Conservation (phyloP, 2,113 vertebrate species). For the Fregata magnificens region DNA sequence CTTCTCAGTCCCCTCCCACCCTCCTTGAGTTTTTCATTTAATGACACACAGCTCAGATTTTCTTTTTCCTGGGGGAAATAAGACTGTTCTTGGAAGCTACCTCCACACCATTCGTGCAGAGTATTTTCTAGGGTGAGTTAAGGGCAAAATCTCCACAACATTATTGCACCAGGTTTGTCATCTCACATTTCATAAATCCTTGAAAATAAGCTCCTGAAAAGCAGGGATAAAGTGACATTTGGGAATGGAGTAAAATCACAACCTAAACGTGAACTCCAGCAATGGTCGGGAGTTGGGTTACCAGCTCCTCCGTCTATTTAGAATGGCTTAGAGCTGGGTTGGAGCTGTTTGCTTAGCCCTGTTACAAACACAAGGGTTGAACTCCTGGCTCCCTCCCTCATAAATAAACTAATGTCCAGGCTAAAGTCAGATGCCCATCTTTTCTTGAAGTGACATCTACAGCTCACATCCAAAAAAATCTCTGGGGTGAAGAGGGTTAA, state of each 20-base stretch:
- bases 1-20: neutral
- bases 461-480: conserved; percentile 40
- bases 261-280: conserved; percentile 38
- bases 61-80: conserved; percentile 56
- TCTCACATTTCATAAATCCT: conserved; percentile 69
- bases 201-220: conserved; percentile 71
- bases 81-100: conserved; percentile 21
- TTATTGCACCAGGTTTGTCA: conserved; percentile 22
- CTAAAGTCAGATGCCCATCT: conserved; percentile 49
- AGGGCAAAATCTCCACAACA: conserved; percentile 34
- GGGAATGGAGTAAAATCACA: conserved; percentile 40
- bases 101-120: neutral
- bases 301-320: conserved; percentile 24
- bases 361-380: conserved; percentile 44
- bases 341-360: conserved; percentile 60
- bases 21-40: conserved; percentile 23
- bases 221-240: conserved; percentile 40
- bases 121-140: conserved; percentile 46
- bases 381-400: conserved; percentile 60
- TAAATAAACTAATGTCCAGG: conserved; percentile 37
- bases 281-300: conserved; percentile 36
- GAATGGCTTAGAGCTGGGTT: conserved; percentile 52
- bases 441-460: conserved; percentile 59
- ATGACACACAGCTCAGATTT: conserved; percentile 12
- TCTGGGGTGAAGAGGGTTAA: conserved; percentile 47